phyloP scores from a whole-genome alignment of 2,888 invertebrate species.

The Tiphia femorata region DNA sequence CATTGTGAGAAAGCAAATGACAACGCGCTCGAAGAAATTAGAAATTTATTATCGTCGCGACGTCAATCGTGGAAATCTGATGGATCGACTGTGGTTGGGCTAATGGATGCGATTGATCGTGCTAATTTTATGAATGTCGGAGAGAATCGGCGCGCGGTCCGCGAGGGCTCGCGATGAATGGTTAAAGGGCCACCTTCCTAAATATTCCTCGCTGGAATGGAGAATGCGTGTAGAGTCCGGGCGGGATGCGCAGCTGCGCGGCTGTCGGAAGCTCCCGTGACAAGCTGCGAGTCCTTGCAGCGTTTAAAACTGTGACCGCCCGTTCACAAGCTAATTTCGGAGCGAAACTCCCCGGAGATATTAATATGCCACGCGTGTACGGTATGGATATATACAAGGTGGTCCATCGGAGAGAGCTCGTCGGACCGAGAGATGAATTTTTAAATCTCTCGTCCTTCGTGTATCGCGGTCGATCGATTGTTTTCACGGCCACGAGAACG shows the following conservation, averaged over 20 bases:
- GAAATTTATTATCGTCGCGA: not conserved
- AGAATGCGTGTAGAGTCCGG: conserved; percentile 30
- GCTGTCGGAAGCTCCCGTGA: conserved; percentile 2
- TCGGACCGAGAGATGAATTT: too few relatives aligned
- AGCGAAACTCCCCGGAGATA: conserved; percentile 11
- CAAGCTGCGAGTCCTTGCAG: conserved; percentile 7
- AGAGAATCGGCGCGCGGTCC: too few relatives aligned
- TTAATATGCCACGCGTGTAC: conserved; percentile 16
- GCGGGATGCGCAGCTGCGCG: conserved; percentile 11
- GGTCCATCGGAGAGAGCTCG: too few relatives aligned
- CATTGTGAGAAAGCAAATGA: too few relatives aligned
- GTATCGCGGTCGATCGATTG: too few relatives aligned
- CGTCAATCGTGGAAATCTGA: not conserved
- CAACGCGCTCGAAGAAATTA: too few relatives aligned
- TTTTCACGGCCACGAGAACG: too few relatives aligned
- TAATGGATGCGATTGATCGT: too few relatives aligned
- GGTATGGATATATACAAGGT: conserved; percentile 5
- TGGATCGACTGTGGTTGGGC: too few relatives aligned
- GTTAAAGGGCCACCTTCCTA: conserved; percentile 28
- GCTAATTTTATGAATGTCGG: too few relatives aligned
- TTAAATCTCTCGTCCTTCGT: too few relatives aligned
- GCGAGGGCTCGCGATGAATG: conserved; percentile 34
- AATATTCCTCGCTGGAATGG: conserved; percentile 37
- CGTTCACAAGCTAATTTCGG: conserved; percentile 27
- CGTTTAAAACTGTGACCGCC: conserved; percentile 14